phyloP scores from a whole-genome alignment of 2,797 vertebrate genomes.

The Phalloptychus januarius region DNA sequence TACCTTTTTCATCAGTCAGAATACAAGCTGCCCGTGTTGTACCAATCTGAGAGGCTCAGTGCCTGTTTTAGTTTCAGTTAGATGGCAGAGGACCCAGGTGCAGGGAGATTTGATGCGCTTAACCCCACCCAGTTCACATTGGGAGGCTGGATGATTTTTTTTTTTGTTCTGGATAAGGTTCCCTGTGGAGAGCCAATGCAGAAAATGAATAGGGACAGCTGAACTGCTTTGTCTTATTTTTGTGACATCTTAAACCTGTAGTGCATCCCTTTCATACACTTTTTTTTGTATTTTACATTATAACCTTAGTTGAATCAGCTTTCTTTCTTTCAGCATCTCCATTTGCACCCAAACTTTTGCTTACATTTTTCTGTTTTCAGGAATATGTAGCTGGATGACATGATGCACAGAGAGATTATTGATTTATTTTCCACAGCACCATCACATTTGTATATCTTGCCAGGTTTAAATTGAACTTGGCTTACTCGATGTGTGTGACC shows the following conservation, averaged over 20 bases:
- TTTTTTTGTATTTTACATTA: slow-evolving; percentile 23
- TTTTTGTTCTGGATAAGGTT: slow-evolving; percentile 15
- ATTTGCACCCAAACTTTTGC: slow-evolving; percentile 17
- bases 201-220: slow-evolving; percentile 29
- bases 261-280: slow-evolving; percentile 28
- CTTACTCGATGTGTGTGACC: neutral
- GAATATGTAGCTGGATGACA: slow-evolving; percentile 1
- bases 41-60: slow-evolving; percentile 19
- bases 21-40: slow-evolving; percentile 35
- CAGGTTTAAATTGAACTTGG: slow-evolving; percentile 9
- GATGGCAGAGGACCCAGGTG: slow-evolving; percentile 46
- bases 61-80: slow-evolving; percentile 31
- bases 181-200: slow-evolving; percentile 18
- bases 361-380: neutral
- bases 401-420: neutral
- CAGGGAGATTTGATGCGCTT: slow-evolving; percentile 30
- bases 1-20: slow-evolving; percentile 32
- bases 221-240: slow-evolving; percentile 23
- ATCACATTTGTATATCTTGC: neutral
- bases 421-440: neutral
- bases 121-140: slow-evolving; percentile 13
- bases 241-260: slow-evolving; percentile 26
- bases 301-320: slow-evolving; percentile 36
- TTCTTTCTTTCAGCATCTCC: slow-evolving; percentile 28
- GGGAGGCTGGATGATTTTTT: slow-evolving; percentile 17